Evolutionary conservation across 1,140 invertebrate genomes (phyloP).

Genomic region (Drosophila simulans): DNA sequence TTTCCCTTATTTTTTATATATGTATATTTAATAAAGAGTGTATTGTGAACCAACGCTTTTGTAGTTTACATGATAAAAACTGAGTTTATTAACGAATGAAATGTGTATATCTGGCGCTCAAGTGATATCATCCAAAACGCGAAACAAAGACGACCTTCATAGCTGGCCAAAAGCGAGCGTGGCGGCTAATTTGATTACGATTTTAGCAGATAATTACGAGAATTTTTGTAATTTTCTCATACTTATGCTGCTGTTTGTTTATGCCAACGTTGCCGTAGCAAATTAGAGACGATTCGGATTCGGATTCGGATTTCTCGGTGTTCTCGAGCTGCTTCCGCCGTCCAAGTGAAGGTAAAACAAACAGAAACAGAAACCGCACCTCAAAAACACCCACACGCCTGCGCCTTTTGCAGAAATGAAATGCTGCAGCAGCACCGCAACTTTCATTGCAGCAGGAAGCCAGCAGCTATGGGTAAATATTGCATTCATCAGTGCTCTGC

Average conservation of each 20-base stretch:
- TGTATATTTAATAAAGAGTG: conserved; percentile 32
- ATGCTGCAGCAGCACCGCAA: conserved; percentile 19
- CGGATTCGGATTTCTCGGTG: not conserved
- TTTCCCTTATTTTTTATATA: conserved; percentile 3
- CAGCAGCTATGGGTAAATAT: conserved; percentile 20
- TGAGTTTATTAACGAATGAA: not conserved
- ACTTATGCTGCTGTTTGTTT: conserved; percentile 14
- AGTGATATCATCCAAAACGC: conserved; percentile 28
- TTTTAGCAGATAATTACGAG: conserved; percentile 34
- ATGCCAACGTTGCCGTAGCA: not conserved
- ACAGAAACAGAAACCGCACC: not conserved
- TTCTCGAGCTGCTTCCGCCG: conserved; percentile 20
- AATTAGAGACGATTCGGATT: conserved; percentile 15
- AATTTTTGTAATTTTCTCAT: conserved; percentile 48
- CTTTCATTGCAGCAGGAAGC: conserved; percentile 57
- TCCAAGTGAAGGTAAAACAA: conserved; percentile 39
- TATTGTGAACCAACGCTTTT: not conserved
- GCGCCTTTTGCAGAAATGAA: conserved; percentile 4
- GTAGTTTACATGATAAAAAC: not conserved
- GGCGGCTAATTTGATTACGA: conserved; percentile 39
- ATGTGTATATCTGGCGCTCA: not conserved
- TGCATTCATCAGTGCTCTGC: conserved; percentile 21
- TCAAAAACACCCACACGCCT: not conserved
- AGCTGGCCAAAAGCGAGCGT: conserved; percentile 20
- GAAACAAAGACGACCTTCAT: conserved; percentile 14